Base-by-base conservation (phyloP, 2,797 vertebrate genomes). In the Zenarchopterus dispar region DNA sequence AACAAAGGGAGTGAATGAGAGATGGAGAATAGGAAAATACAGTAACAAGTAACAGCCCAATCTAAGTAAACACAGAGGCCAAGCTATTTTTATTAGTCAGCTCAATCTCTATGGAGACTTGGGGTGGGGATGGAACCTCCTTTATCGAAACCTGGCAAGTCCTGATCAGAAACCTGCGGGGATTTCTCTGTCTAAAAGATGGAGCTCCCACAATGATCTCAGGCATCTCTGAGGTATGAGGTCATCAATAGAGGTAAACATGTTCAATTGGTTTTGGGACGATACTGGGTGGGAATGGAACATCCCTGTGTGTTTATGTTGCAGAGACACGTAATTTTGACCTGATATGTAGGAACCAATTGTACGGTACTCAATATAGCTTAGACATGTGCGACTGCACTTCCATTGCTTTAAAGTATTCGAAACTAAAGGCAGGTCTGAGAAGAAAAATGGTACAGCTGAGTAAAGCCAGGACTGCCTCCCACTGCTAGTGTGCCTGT, bases 101-200 rank as follows among this genome's bases (percentile, higher is more conserved):
- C 85, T 63, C 48, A 28, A 82, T 87, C 86, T 91, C 92, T 81
- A 89, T 91, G 89, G 92, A 92, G 87, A 93, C 85, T 68, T 45
- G 84, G 89, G 92, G 92, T 88, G 92, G 82, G 84, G 91, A 89
- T 77, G 86, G 73, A 91, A 85, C 84, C 79, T 90, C 68, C 87
- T 89, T 73, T 88, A 91, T 90, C 82, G 85, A 94, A 93, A 92
- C 92, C 89, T 89, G 89, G 88, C 91, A 92, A 83, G 88, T 75
- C 77, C 73, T 78, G 82, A 86, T 90, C 78, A 86, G 82, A 89
- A 85, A 87, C 81, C 86, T 75, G 72, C 62, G 28, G 86, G 88
- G 85, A 91, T 84, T 87, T 82, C 74, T 78, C 64, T 36, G 70
- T 90, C 66, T 70, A 66, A 86, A 72, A 78, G 53, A 59, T 58